These are phyloP conservation scores for Erethizon dorsatum DNA, from an alignment of 2,797 vertebrate species.

Conservation along the genomic window DNA sequence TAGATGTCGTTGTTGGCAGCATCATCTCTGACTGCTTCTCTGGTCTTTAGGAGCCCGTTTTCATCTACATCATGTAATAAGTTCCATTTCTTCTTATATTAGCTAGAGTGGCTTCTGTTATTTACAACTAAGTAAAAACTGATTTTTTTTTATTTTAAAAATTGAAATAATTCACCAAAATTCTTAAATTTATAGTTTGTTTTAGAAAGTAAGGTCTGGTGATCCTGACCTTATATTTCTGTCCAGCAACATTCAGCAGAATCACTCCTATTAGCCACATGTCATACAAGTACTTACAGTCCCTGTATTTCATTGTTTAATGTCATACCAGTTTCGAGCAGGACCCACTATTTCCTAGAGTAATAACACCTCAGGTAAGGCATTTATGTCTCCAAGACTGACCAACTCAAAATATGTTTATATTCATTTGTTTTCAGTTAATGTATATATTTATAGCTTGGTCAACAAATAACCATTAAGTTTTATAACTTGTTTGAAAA, in stretches of 20 bases:
- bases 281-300: not conserved
- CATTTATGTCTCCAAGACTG: not conserved
- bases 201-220: not conserved
- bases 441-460: not conserved
- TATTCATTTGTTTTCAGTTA: not conserved
- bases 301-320: not conserved
- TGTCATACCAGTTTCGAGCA: not conserved
- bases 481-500: constrained; percentile 33
- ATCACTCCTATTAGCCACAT: not conserved
- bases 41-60: not conserved
- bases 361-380: not conserved
- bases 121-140: not conserved
- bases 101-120: not conserved
- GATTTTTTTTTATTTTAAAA: constrained; percentile 27
- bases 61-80: not conserved
- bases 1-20: not conserved
- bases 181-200: not conserved
- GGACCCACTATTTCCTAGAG: not conserved
- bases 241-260: not conserved
- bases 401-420: not conserved
- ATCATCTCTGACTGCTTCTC: not conserved
- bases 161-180: not conserved
- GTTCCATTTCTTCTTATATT: not conserved
- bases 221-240: not conserved
- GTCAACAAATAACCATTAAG: not conserved